Evolutionary conservation across 2,113 vertebrate genomes (phyloP).

Genomic region (Archilochus colubris): DNA sequence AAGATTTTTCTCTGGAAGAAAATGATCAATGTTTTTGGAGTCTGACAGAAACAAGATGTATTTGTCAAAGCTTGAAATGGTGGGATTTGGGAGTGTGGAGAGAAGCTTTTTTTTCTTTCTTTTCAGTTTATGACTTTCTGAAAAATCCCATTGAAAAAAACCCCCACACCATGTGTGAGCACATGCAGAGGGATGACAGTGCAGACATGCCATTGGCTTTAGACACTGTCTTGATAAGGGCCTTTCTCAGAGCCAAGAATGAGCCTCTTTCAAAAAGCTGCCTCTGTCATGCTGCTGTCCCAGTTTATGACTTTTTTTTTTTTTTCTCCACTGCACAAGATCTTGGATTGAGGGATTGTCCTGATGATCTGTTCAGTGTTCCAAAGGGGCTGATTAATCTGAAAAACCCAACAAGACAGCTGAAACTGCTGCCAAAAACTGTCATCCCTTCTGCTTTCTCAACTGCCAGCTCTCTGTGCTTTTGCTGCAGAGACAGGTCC

Average conservation of each 20-base stretch:
- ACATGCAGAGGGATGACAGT: not conserved
- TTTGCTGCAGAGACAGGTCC: constrained; percentile 37
- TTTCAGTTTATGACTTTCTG: not conserved
- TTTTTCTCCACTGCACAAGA: not conserved
- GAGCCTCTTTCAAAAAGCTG: constrained; percentile 24
- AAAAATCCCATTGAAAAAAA: not conserved
- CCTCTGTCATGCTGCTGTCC: constrained; percentile 31
- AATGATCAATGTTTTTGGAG: not conserved
- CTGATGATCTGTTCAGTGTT: constrained; percentile 65
- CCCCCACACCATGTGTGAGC: not conserved
- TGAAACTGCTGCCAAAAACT: constrained; percentile 69
- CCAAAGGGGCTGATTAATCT: constrained; percentile 72
- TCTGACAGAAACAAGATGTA: not conserved
- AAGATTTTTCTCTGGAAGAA: not conserved
- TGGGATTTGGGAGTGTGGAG: not conserved
- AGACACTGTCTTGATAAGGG: constrained; percentile 28
- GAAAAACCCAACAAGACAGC: constrained; percentile 75
- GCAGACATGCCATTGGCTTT: constrained; percentile 43
- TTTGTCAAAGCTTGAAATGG: not conserved
- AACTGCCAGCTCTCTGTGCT: constrained; percentile 61
- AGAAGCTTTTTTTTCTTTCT: not conserved
- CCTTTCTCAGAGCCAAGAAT: not conserved
- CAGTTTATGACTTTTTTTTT: not conserved
- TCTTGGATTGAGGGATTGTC: constrained; percentile 60
- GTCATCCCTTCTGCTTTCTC: constrained; percentile 59